A percentile compares a stretch with the other conserved stretches of the same genome.
Conservation (phyloP, 2,797 vertebrate genomes). For the Xyrichtys novacula region DNA sequence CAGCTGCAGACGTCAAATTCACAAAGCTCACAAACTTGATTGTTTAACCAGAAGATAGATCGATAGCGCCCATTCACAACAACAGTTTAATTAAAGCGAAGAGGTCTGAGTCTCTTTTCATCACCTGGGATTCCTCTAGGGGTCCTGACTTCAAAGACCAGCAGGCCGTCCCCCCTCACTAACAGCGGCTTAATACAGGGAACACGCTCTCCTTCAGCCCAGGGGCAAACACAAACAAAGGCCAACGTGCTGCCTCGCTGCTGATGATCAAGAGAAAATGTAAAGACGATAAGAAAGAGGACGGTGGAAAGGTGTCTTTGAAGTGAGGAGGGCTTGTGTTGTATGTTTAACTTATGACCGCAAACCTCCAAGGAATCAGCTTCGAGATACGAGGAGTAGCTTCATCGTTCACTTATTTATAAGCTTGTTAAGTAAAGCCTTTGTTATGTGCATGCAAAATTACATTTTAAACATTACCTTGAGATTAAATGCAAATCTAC, state of each 20-base stretch:
- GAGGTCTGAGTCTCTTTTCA: slow-evolving; percentile 24
- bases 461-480: not conserved
- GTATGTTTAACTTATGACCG: slow-evolving; percentile 23
- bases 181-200: slow-evolving; percentile 25
- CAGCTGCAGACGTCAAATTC: not conserved
- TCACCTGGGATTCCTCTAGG: slow-evolving; percentile 23
- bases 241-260: not conserved
- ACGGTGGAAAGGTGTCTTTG: slow-evolving; percentile 26
- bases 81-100: slow-evolving; percentile 33
- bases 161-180: not conserved
- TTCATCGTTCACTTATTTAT: no score
- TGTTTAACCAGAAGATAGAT: not conserved
- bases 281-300: slow-evolving; percentile 46
- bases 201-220: slow-evolving; percentile 22
- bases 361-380: not conserved
- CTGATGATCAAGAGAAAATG: slow-evolving; percentile 50
- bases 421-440: no score
- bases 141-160: slow-evolving; percentile 53
- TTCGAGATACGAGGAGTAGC: no score
- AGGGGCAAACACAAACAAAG: slow-evolving; percentile 34
- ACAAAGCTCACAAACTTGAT: not conserved
- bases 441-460: no score
- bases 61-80: slow-evolving; percentile 1
- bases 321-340: slow-evolving; percentile 13
- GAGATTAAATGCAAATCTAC: not conserved